Conservation (phyloP, 2,888 invertebrate species). For the Ectemnius continuus region DNA sequence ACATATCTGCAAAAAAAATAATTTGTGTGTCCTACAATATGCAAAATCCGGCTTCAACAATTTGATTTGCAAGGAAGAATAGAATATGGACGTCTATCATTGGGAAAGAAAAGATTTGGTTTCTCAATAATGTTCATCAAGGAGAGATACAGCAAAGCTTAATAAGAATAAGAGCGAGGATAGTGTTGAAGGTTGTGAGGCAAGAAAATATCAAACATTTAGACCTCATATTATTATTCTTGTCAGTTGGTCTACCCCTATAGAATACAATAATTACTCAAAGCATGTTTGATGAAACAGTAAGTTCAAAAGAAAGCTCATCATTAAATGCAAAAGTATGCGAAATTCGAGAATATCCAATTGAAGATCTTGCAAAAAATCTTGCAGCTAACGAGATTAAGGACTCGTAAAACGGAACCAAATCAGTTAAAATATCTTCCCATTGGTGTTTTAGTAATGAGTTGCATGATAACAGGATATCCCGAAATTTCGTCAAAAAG, state of each 20-base stretch:
- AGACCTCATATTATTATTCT: slow-evolving; percentile 35
- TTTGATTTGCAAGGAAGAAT: too few relatives aligned
- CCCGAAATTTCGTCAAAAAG: slow-evolving; percentile 15
- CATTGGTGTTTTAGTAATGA: slow-evolving; percentile 18
- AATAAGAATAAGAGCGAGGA: slow-evolving; percentile 27
- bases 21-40: slow-evolving; percentile 52
- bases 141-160: slow-evolving; percentile 9
- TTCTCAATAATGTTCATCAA: slow-evolving; percentile 21
- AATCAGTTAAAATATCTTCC: neutral
- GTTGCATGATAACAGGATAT: slow-evolving; percentile 28
- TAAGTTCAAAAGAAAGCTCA: slow-evolving; percentile 19
- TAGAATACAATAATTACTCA: slow-evolving; percentile 36
- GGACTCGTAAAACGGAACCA: too few relatives aligned
- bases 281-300: slow-evolving; percentile 32
- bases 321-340: slow-evolving; percentile 40
- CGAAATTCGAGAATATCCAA: slow-evolving; percentile 30
- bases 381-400: too few relatives aligned
- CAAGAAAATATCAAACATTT: slow-evolving; percentile 30
- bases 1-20: slow-evolving; percentile 73
- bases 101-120: too few relatives aligned
- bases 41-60: slow-evolving; percentile 1
- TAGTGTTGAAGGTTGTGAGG: slow-evolving; percentile 27
- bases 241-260: slow-evolving; percentile 21
- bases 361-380: slow-evolving; percentile 24
- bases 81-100: too few relatives aligned